A percentile compares a stretch with the other conserved stretches of the same genome.
These are phyloP conservation scores for Paracyclopina nana DNA, from an alignment of 1,140 invertebrate genomes.

Conservation along the genomic window DNA sequence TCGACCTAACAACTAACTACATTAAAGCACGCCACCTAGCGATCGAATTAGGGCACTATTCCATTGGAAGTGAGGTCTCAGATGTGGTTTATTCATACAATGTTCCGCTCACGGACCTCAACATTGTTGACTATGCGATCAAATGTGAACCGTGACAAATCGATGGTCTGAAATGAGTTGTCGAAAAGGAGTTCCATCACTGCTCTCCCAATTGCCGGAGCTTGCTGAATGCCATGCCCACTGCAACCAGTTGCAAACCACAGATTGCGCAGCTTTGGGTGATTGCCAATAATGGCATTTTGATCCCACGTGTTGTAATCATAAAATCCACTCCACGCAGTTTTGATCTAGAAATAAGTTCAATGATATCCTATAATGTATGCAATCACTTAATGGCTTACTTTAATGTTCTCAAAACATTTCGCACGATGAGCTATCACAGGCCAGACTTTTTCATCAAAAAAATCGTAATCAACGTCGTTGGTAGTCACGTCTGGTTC, in stretches of 20 bases:
- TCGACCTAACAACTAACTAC: no score
- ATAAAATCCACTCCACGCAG: neutral
- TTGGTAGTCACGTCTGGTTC: neutral
- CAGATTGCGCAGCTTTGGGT: neutral
- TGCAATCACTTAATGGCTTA: neutral
- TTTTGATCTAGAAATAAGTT: neutral
- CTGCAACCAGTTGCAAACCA: neutral
- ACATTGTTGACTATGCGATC: no score
- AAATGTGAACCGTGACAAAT: no score
- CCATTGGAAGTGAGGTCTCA: no score
- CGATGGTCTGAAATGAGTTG: no score
- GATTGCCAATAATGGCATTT: neutral
- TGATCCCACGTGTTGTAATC: neutral
- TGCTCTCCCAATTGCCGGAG: neutral
- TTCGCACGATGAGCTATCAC: neutral
- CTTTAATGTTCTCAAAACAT: neutral
- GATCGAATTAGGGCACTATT: no score
- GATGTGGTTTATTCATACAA: no score
- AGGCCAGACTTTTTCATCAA: neutral
- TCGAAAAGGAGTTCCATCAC: no score
- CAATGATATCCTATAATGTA: neutral
- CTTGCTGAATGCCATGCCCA: neutral
- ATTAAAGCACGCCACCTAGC: no score
- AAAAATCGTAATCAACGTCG: neutral
- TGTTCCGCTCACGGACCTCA: no score